Conservation (phyloP, 2,888 invertebrate genomes). For the Elmis aenea region DNA sequence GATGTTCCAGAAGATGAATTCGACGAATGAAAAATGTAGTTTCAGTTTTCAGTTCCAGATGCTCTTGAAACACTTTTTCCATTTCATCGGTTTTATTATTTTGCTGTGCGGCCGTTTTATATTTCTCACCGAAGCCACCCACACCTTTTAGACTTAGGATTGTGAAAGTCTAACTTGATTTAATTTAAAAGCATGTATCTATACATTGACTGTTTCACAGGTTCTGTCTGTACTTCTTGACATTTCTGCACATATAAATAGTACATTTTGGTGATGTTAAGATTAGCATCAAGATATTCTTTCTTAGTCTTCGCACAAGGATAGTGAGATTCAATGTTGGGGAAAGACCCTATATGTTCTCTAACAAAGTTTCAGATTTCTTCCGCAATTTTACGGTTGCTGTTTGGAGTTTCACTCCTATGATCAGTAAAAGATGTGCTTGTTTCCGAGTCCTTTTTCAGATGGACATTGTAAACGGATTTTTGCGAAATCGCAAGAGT, state of each 20-base stretch:
- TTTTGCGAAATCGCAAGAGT: background rate
- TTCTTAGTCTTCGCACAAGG: background rate
- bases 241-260: background rate
- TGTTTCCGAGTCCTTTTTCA: background rate
- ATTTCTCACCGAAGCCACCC: too few species aligned
- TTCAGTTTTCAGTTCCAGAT: constrained; percentile 2
- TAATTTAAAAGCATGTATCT: constrained; percentile 14
- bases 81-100: too few species aligned
- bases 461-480: background rate
- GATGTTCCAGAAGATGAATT: background rate
- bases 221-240: background rate
- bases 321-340: background rate
- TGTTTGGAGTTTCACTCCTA: background rate
- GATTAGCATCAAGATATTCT: background rate
- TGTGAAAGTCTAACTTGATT: constrained; percentile 19
- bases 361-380: background rate
- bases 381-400: background rate
- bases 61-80: constrained; percentile 10
- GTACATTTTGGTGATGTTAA: background rate
- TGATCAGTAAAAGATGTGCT: too few species aligned
- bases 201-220: constrained; percentile 15
- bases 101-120: too few species aligned
- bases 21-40: background rate
- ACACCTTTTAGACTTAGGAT: constrained; percentile 15
- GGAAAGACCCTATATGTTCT: background rate